phyloP scores from a whole-genome alignment of 2,888 invertebrate species.

The Lasioglossum lativentre region DNA sequence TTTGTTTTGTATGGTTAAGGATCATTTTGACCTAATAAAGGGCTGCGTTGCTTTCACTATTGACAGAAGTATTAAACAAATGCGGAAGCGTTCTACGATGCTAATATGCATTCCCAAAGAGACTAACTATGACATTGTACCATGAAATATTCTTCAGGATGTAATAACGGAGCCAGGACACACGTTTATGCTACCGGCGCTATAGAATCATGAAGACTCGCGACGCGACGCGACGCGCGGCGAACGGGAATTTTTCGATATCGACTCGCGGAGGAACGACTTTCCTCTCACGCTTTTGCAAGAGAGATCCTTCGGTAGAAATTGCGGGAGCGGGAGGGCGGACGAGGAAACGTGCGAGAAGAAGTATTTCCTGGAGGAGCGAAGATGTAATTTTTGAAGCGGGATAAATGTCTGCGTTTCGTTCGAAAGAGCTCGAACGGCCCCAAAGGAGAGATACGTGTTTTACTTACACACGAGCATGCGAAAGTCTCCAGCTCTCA shows the following conservation, averaged over 20 bases:
- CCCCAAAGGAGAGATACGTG: constrained; percentile 55
- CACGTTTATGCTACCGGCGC: neutral
- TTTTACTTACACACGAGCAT: constrained; percentile 33
- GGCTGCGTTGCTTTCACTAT: no score
- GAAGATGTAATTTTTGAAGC: constrained; percentile 47
- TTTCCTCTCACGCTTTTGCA: neutral
- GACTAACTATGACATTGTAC: neutral
- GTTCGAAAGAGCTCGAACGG: constrained; percentile 41
- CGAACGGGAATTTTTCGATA: constrained; percentile 14
- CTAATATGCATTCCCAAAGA: neutral
- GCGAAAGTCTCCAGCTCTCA: neutral
- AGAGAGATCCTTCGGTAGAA: neutral
- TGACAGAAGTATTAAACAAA: no score
- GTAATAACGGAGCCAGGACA: neutral
- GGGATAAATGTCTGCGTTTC: constrained; percentile 52
- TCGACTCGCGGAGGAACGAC: neutral
- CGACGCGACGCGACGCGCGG: no score
- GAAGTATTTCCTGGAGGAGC: constrained; percentile 38
- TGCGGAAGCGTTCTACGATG: neutral
- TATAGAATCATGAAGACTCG: neutral
- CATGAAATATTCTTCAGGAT: neutral
- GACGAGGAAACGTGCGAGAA: neutral
- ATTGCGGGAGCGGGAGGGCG: neutral
- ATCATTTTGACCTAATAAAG: no score
- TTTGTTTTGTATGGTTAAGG: no score